Base-by-base conservation (phyloP, 2,113 vertebrate species). In the Coracopsis vasa region DNA sequence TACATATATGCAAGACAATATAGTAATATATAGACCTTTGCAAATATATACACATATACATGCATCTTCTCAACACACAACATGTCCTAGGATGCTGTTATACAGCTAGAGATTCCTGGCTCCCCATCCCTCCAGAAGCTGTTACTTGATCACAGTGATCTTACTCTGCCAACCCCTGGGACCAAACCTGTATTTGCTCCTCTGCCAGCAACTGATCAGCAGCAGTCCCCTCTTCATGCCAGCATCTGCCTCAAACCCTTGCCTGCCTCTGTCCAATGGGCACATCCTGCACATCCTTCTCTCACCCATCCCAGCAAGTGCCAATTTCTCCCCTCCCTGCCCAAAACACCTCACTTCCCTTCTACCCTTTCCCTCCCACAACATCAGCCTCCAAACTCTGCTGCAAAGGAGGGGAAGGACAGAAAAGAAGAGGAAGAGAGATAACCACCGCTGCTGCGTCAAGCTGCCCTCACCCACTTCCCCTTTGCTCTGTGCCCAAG, bases 251-350 rank as follows among this genome's bases (percentile, higher is more conserved):
- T 42, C n/a, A 71, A 44, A 3, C 25, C 35, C 28, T 58, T 53
- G 1, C 7, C 31, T 15, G 24, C 19, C 42, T 74, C 33, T n/a
- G 37, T 61, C 11, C 28, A 47, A 50, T 0, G 0, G 19, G 17
- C 53, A 60, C 16, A 65, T 16, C 16, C 24, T 58, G 37, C 54
- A 71, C 25, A 66, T 28, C 31, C 17, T 27, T 47, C 54, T 74
- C 42, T 70, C 65, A 58, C 16, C 20, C 41, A 35, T 3, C 54
- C 7, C 50, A 74, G 7, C 0, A 0, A 67, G 7, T 20, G 13
- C 31, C 45, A 45, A 3, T 25, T 71, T 51, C 58, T 10, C 47
- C 44, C 39, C 16, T 74, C 18, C 13, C 50, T 48, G 21, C 7
- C 31, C 18, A n/a, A n/a, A 56, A 58, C 17, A 44, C 10, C 16